phyloP scores from a whole-genome alignment of 2,888 invertebrate genomes.

The Chymomyza procnemis region DNA sequence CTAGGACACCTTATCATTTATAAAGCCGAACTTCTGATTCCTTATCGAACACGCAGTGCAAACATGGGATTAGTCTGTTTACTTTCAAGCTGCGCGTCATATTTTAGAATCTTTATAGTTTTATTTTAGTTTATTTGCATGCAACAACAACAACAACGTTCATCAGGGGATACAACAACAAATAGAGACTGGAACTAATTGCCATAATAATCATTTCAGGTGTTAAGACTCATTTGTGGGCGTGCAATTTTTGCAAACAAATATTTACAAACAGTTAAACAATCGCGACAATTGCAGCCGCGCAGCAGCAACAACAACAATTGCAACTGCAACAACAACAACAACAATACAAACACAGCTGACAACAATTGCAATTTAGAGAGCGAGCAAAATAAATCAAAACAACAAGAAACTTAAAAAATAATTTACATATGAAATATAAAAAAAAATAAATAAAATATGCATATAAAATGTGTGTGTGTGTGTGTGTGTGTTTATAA shows the following conservation, averaged over 20 bases:
- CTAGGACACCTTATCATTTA: no score
- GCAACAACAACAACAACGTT: not conserved
- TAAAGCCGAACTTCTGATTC: no score
- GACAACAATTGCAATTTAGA: slow-evolving; percentile 4
- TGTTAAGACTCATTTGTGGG: slow-evolving; percentile 41
- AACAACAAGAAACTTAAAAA: slow-evolving; percentile 15
- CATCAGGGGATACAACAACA: not conserved
- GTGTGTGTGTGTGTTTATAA: no score
- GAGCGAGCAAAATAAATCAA: not conserved
- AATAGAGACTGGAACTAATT: slow-evolving; percentile 39
- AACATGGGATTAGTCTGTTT: not conserved
- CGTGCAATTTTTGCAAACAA: slow-evolving; percentile 15
- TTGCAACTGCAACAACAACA: slow-evolving; percentile 14
- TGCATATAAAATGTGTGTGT: slow-evolving; percentile 18
- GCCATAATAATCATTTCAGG: slow-evolving; percentile 38
- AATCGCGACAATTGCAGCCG: slow-evolving; percentile 35
- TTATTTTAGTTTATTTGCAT: not conserved
- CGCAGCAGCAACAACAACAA: slow-evolving; percentile 10
- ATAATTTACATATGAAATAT: slow-evolving; percentile 31
- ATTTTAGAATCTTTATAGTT: not conserved
- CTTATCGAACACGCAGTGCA: no score
- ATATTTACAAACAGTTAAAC: slow-evolving; percentile 33
- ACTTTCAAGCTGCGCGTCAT: not conserved
- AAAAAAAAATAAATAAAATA: slow-evolving; percentile 14
- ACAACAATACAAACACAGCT: slow-evolving; percentile 4